Evolutionary conservation across 2,113 vertebrate species (phyloP).

Genomic region (Ia io): DNA sequence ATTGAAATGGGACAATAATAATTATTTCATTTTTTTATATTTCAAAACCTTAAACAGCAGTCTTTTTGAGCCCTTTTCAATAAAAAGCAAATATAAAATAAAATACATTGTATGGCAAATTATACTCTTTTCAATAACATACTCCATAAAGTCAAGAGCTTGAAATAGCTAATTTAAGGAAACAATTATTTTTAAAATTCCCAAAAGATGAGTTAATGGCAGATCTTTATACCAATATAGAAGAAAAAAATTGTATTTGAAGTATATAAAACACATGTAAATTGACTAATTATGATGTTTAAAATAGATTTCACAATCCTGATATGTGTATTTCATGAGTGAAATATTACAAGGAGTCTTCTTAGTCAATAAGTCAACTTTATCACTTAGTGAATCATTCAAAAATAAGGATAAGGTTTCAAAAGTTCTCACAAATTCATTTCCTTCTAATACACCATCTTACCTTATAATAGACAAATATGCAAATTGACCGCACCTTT

Average conservation of each 20-base stretch:
- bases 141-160: neutral
- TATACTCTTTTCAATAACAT: neutral
- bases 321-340: conserved; percentile 67
- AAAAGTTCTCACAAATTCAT: conserved; percentile 73
- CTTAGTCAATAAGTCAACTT: conserved; percentile 73
- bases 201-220: neutral
- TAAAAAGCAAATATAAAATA: neutral
- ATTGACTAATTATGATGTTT: neutral
- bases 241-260: neutral
- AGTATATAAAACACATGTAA: neutral
- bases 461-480: too few species aligned
- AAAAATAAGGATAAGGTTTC: conserved; percentile 74
- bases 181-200: neutral
- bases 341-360: conserved; percentile 78
- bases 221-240: neutral
- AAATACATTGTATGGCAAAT: neutral
- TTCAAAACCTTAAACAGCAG: neutral
- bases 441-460: conserved; percentile 68
- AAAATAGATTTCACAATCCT: conserved; percentile 72
- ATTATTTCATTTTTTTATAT: conserved; percentile 13
- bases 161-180: neutral
- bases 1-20: neutral
- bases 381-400: conserved; percentile 77
- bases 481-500: too few species aligned
- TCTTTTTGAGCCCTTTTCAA: neutral